A percentile compares a stretch with the other conserved stretches of the same genome.
These are phyloP conservation scores for Spatulosminthurus flaviceps DNA, from an alignment of 2,888 invertebrate genomes.

Conservation along the genomic window DNA sequence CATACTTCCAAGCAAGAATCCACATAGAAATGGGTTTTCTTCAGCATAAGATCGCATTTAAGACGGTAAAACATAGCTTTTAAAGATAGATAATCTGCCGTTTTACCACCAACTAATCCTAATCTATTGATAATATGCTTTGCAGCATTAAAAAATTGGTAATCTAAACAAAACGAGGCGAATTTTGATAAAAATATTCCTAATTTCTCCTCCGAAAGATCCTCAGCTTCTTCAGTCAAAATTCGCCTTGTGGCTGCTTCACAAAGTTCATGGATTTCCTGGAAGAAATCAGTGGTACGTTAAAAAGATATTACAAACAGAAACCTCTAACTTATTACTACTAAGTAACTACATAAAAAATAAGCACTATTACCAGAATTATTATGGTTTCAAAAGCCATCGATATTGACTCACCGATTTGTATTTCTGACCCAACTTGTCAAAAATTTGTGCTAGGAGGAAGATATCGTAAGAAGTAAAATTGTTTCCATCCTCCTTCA, in stretches of 20 bases:
- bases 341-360: too few species aligned
- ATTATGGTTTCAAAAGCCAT: too few species aligned
- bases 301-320: not conserved
- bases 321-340: too few species aligned
- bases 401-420: conserved; percentile 35
- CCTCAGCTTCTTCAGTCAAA: conserved; percentile 31
- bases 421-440: conserved; percentile 33
- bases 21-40: conserved; percentile 33
- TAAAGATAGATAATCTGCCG: conserved; percentile 33
- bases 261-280: conserved; percentile 39
- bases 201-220: conserved; percentile 27
- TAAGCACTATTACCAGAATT: too few species aligned
- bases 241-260: conserved; percentile 29
- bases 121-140: conserved; percentile 29
- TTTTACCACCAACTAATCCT: conserved; percentile 31
- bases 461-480: conserved; percentile 34
- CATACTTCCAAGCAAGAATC: conserved; percentile 41
- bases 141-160: conserved; percentile 20
- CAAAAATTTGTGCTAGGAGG: conserved; percentile 40
- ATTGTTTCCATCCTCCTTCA: conserved; percentile 24
- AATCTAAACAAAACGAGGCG: conserved; percentile 44
- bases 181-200: conserved; percentile 34
- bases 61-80: conserved; percentile 36
- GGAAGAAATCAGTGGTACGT: too few species aligned
- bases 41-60: conserved; percentile 25